phyloP scores from a whole-genome alignment of 2,888 invertebrate genomes.

The Acronicta psi region DNA sequence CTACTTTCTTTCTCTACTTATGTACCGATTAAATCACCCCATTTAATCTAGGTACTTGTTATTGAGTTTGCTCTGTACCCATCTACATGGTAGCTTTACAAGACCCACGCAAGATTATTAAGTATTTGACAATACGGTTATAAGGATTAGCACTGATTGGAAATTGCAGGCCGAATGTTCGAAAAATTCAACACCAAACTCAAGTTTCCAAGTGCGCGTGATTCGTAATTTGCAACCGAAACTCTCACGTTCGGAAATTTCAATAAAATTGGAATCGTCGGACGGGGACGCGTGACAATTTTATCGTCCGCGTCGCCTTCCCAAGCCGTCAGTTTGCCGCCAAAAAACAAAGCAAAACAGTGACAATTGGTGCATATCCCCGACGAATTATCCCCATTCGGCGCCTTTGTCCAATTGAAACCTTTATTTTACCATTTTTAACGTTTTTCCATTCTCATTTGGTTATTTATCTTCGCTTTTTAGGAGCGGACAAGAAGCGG shows the following conservation, averaged over 20 bases:
- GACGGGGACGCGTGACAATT: constrained; percentile 73
- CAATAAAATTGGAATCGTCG: constrained; percentile 56
- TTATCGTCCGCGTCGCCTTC: constrained; percentile 70
- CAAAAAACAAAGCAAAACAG: constrained; percentile 83
- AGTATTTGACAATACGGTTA: no score
- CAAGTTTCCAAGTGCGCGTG: constrained; percentile 20
- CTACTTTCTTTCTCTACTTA: no score
- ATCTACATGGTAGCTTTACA: no score
- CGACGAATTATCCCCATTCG: constrained; percentile 87
- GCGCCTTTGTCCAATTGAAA: constrained; percentile 88
- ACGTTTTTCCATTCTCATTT: constrained; percentile 88
- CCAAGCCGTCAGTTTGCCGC: constrained; percentile 69
- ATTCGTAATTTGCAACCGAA: constrained; percentile 48
- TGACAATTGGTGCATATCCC: constrained; percentile 89
- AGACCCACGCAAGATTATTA: no score
- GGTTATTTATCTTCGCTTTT: constrained; percentile 88
- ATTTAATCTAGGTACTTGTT: no score
- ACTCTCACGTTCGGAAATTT: constrained; percentile 50
- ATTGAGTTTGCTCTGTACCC: no score
- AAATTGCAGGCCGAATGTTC: no score
- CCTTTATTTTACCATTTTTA: constrained; percentile 87
- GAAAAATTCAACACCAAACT: constrained; percentile 12
- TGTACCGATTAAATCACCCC: no score
- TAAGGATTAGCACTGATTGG: no score
- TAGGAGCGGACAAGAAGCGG: constrained; percentile 76